phyloP scores from a whole-genome alignment of 2,113 vertebrate genomes.

The Arenaria interpres region DNA sequence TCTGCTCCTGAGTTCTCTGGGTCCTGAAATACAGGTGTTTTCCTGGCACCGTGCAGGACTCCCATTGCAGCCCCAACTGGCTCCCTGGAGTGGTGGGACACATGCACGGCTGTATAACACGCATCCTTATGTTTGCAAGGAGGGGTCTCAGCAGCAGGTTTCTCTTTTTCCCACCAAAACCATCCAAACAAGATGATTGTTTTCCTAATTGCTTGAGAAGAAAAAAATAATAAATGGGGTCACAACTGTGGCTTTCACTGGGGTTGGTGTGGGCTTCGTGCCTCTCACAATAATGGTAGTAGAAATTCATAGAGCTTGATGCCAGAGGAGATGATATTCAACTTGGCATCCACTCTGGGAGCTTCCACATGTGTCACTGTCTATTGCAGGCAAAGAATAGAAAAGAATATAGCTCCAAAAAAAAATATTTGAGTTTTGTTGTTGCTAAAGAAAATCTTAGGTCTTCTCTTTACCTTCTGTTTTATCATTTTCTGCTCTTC shows the following conservation, averaged over 20 bases:
- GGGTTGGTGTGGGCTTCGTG: background rate
- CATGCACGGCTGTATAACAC: rapidly evolving
- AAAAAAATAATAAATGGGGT: background rate
- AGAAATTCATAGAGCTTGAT: background rate
- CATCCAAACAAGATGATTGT: background rate
- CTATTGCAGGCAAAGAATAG: background rate
- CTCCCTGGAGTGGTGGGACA: background rate
- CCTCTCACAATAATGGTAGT: background rate
- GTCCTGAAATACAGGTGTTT: background rate
- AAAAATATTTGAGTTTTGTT: background rate
- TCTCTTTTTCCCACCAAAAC: background rate
- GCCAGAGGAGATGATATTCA: background rate
- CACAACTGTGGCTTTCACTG: background rate
- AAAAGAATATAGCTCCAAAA: background rate
- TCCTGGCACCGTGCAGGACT: rapidly evolving
- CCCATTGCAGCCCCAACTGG: background rate
- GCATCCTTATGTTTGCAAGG: background rate
- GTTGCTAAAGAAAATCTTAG: background rate
- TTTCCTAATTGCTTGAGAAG: background rate
- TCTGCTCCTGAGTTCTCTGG: background rate
- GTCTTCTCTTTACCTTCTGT: background rate
- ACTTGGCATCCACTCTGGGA: background rate
- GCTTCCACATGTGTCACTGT: background rate
- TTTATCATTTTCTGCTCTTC: background rate
- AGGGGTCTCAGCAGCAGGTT: background rate